Conservation (phyloP, 2,797 vertebrate genomes). For the Poeciliopsis presidionis region DNA sequence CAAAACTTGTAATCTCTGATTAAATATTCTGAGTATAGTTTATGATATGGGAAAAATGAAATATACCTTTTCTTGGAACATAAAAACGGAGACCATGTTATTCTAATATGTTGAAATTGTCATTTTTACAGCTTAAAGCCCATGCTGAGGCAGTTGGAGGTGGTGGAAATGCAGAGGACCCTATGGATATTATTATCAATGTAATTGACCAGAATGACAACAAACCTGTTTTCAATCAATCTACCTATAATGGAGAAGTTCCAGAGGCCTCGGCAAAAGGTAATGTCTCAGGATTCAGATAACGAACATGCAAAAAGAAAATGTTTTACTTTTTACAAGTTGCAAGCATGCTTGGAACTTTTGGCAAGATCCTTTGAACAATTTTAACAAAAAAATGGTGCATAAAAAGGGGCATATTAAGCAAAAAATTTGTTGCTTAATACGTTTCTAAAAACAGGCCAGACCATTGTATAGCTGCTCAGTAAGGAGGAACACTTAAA, state of each 20-base stretch:
- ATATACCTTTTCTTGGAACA: too few species aligned
- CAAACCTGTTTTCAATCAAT: constrained; percentile 80
- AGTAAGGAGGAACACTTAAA: too few species aligned
- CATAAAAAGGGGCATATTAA: too few species aligned
- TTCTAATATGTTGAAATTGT: background rate
- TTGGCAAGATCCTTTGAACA: background rate
- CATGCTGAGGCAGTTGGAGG: too few species aligned
- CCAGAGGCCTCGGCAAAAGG: constrained; percentile 79
- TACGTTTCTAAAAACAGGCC: too few species aligned
- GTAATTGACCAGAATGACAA: constrained; percentile 92
- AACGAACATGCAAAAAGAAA: background rate
- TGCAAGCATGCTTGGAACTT: background rate
- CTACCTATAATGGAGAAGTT: constrained; percentile 81
- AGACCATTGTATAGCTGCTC: too few species aligned
- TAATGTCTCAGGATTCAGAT: constrained; percentile 39
- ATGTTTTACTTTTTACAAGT: background rate
- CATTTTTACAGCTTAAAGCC: constrained; percentile 78
- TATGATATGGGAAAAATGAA: background rate
- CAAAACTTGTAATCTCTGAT: too few species aligned
- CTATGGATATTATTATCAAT: constrained; percentile 83
- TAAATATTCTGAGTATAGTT: background rate
- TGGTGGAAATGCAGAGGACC: constrained; percentile 70
- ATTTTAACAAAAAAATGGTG: background rate
- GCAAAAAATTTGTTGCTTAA: too few species aligned
- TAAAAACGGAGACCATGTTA: background rate